phyloP scores from a whole-genome alignment of 2,888 invertebrate species.

The Eutolmus rufibarbis region DNA sequence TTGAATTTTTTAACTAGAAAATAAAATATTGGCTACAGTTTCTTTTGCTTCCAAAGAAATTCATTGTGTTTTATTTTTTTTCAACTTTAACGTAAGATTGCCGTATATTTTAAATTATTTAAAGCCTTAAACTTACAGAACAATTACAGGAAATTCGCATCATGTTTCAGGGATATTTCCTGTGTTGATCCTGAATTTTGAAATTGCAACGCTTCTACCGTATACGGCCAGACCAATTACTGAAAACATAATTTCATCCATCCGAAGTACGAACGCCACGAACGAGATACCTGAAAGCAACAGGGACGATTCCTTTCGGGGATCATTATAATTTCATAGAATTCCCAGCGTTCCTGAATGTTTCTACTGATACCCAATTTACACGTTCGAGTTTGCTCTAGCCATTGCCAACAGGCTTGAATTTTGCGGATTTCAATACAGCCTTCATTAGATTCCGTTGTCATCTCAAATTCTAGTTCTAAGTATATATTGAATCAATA shows the following conservation, averaged over 20 bases:
- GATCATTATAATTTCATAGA: constrained; percentile 53
- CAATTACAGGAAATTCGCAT: background rate
- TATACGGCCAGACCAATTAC: background rate
- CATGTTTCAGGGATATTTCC: background rate
- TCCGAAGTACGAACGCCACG: too few relatives aligned
- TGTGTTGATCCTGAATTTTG: background rate
- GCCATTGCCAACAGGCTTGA: constrained; percentile 56
- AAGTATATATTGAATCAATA: background rate
- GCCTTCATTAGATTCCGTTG: constrained; percentile 57
- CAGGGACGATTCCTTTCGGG: constrained; percentile 47
- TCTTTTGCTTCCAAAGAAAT: too few relatives aligned
- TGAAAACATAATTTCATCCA: background rate
- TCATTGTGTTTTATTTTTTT: too few relatives aligned
- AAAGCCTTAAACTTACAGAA: background rate
- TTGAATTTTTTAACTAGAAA: too few relatives aligned
- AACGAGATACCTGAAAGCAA: background rate
- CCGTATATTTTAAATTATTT: background rate
- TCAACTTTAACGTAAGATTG: too few relatives aligned
- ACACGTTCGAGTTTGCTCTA: constrained; percentile 54
- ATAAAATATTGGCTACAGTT: too few relatives aligned
- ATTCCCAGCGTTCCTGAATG: constrained; percentile 30
- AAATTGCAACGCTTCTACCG: background rate
- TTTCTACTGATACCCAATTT: constrained; percentile 47
- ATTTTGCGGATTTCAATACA: constrained; percentile 58
- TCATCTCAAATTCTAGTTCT: constrained; percentile 54